Evolutionary conservation across 2,888 invertebrate genomes (phyloP), one percentile per base, ranked within the genome.

Genomic region (Tipula lateralis): DNA sequence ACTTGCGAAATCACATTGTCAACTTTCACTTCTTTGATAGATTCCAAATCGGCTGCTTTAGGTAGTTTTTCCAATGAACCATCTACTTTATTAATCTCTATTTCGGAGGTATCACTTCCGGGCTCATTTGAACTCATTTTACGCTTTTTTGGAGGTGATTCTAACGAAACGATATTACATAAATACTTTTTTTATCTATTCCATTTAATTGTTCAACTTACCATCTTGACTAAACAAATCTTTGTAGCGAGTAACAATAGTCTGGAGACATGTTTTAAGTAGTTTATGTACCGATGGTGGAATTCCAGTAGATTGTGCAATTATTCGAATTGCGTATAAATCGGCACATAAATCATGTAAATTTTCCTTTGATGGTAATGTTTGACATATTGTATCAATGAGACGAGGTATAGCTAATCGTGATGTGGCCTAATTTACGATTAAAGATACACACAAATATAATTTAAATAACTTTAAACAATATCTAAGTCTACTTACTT

Each of bases 401-500:
- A 90, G 87, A 29, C 90, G 89, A 2, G 90, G 89, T 84, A 90
- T 89, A 7, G 90, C 90, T 84, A 90, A 86, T 85, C 89, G 89
- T 6, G 89, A 87, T 83, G 90, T 89, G 36, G 90, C 89, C 89
- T 89, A 85, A 24, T 24, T 19, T 24, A 85, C n/a, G 85, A 83
- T 24, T 19, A 85, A 84, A 80, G 19, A 82, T 19, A n/a, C n/a
- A 30, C 13, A 84, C 85, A 66, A 29, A 30, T 44, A 12, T 16
- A 3, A 30, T 66, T 19, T 19, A 6, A 32, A 5, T 30, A 1
- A 29, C 2, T 80, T 82, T 39, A 81, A 24, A 81, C 34, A 84
- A 30, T 83, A 7, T 44, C 13, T 32, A 12, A 2, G 13, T 5
- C 9, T 9, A 84, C 30, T 87, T 90, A 96, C 95, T 93, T 97